These are phyloP conservation scores for Phyto melanocephala DNA, from an alignment of 2,888 invertebrate species.

Conservation along the genomic window DNA sequence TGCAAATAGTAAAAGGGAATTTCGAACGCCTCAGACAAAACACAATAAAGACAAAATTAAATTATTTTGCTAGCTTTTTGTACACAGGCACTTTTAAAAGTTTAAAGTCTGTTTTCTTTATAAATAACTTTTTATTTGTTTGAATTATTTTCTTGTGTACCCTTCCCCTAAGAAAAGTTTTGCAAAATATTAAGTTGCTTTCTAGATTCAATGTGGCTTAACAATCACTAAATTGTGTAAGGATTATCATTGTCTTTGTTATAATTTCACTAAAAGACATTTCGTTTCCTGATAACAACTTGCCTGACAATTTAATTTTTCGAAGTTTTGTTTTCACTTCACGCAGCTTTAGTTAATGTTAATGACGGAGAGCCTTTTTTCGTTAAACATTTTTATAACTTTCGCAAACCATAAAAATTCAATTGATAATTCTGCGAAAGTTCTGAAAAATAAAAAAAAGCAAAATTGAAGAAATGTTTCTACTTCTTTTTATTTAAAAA, in stretches of 20 bases:
- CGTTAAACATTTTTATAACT: constrained; percentile 38
- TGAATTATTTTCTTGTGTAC: not conserved
- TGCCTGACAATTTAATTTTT: not conserved
- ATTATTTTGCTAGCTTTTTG: too few relatives aligned
- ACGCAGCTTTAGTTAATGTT: not conserved
- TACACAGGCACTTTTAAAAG: not conserved
- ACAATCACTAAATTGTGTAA: constrained; percentile 35
- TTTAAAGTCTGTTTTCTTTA: constrained; percentile 6
- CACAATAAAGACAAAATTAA: not conserved
- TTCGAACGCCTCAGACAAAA: not conserved
- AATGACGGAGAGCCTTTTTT: constrained; percentile 35
- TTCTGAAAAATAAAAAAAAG: not conserved
- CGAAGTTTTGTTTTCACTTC: not conserved
- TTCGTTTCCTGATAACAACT: not conserved
- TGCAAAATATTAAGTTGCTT: not conserved
- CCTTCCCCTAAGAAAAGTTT: not conserved
- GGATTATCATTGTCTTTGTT: not conserved
- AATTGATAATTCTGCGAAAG: constrained; percentile 44
- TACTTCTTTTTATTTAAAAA: not conserved
- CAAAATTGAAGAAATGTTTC: not conserved
- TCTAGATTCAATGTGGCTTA: constrained; percentile 16
- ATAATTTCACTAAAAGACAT: constrained; percentile 4
- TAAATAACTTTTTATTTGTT: not conserved
- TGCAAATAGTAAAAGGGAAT: constrained; percentile 13
- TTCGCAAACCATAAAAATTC: constrained; percentile 46